Evolutionary conservation across 2,888 invertebrate species (phyloP).

Genomic region (Acronicta leporina): DNA sequence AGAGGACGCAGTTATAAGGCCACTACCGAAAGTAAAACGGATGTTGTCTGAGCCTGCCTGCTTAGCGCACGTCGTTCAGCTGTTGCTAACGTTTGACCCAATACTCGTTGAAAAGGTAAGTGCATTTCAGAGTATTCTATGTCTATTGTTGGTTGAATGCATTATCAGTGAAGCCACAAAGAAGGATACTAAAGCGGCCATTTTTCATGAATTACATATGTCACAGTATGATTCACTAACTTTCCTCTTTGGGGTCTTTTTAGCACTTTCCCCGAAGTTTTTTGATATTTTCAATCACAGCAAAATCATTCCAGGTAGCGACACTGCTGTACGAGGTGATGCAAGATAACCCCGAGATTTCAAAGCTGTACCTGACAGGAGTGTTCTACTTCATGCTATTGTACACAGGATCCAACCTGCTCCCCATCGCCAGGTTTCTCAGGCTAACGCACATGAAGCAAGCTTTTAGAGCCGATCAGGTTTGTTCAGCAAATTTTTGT

Average conservation of each 20-base stretch:
- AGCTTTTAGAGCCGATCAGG: slow-evolving; percentile 97
- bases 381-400: slow-evolving; percentile 99
- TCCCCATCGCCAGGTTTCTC: slow-evolving; percentile 98
- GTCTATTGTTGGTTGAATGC: too few relatives aligned
- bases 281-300: background rate
- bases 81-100: slow-evolving; percentile 99
- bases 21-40: slow-evolving; percentile 97
- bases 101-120: slow-evolving; percentile 95
- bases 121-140: too few relatives aligned
- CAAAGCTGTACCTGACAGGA: slow-evolving; percentile 97
- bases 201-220: too few relatives aligned
- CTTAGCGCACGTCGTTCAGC: slow-evolving; percentile 97
- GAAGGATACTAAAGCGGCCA: too few relatives aligned
- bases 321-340: slow-evolving; percentile 96
- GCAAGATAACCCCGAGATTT: slow-evolving; percentile 98
- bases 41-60: slow-evolving; percentile 96
- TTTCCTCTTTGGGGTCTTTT: too few relatives aligned
- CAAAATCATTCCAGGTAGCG: slow-evolving; percentile 90
- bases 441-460: slow-evolving; percentile 98
- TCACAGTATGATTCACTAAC: too few relatives aligned
- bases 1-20: slow-evolving; percentile 98
- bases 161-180: too few relatives aligned
- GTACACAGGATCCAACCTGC: slow-evolving; percentile 99
- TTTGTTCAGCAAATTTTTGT: slow-evolving; percentile 73
- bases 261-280: background rate